A percentile compares a stretch with the other conserved stretches of the same genome.
Evolutionary conservation across 2,888 invertebrate genomes (phyloP).

Genomic region (Leptothorax acervorum): DNA sequence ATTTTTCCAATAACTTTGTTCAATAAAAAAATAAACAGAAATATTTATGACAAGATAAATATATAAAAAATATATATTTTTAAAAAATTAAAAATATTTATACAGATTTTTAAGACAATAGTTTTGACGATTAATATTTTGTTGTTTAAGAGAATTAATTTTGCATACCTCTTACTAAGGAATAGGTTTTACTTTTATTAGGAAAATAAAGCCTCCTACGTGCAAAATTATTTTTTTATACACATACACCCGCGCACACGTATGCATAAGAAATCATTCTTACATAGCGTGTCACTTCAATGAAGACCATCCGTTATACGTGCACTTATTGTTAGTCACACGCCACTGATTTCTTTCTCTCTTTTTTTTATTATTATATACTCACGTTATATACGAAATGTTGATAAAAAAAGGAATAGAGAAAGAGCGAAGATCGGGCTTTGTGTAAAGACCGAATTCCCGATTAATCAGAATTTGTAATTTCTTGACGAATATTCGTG

Average conservation of each 20-base stretch:
- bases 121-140: constrained; percentile 4
- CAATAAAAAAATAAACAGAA: background rate
- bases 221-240: constrained; percentile 23
- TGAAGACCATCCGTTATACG: background rate
- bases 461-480: background rate
- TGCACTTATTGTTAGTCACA: background rate
- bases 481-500: background rate
- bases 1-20: background rate
- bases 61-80: background rate
- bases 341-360: background rate
- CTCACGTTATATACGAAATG: background rate
- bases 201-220: background rate
- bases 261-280: background rate
- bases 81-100: background rate
- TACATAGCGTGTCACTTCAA: background rate
- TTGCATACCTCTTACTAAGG: background rate
- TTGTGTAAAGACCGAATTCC: constrained; percentile 11
- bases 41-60: background rate
- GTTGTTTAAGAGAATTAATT: constrained; percentile 2
- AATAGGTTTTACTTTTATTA: background rate
- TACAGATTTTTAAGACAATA: background rate
- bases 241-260: background rate
- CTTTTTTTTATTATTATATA: background rate
- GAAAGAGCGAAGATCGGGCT: background rate
- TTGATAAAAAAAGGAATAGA: background rate